phyloP scores from a whole-genome alignment of 2,888 invertebrate species.

The Sinelater perroti region DNA sequence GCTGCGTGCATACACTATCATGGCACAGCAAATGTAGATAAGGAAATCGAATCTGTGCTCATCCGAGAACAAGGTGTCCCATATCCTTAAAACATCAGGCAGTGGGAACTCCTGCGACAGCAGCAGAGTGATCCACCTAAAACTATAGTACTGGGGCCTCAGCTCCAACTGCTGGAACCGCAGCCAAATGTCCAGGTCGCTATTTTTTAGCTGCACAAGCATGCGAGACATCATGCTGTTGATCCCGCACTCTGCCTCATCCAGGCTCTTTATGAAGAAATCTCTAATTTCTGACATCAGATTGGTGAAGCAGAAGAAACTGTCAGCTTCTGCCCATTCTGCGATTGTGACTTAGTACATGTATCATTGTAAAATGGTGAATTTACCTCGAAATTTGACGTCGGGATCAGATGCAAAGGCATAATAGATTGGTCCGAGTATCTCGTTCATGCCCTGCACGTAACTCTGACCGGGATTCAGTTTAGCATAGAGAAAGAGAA shows the following conservation, averaged over 20 bases:
- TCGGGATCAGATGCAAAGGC: slow-evolving; percentile 93
- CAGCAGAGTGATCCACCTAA: slow-evolving; percentile 95
- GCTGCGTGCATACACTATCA: slow-evolving; percentile 98
- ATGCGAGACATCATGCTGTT: slow-evolving; percentile 89
- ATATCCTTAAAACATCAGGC: slow-evolving; percentile 95
- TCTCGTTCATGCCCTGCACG: slow-evolving; percentile 99
- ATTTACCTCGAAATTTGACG: slow-evolving; percentile 76
- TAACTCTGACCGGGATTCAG: slow-evolving; percentile 97
- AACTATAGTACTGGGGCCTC: slow-evolving; percentile 95
- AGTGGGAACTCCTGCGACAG: slow-evolving; percentile 97
- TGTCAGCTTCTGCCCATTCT: slow-evolving; percentile 96
- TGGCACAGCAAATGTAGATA: slow-evolving; percentile 93
- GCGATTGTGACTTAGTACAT: background rate
- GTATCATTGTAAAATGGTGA: no score
- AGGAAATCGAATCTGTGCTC: slow-evolving; percentile 89
- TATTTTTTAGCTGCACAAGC: slow-evolving; percentile 76
- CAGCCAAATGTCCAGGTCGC: slow-evolving; percentile 81
- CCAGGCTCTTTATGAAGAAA: slow-evolving; percentile 94
- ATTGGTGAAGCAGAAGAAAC: slow-evolving; percentile 98
- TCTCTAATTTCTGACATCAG: slow-evolving; percentile 98
- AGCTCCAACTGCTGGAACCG: slow-evolving; percentile 84
- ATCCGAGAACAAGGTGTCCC: slow-evolving; percentile 97
- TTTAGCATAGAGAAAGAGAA: slow-evolving; percentile 97
- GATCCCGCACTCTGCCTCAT: slow-evolving; percentile 92
- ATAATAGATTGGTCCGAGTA: slow-evolving; percentile 98